Evolutionary conservation across 2,797 vertebrate species (phyloP).

Genomic region (Dendrocincla fuliginosa): DNA sequence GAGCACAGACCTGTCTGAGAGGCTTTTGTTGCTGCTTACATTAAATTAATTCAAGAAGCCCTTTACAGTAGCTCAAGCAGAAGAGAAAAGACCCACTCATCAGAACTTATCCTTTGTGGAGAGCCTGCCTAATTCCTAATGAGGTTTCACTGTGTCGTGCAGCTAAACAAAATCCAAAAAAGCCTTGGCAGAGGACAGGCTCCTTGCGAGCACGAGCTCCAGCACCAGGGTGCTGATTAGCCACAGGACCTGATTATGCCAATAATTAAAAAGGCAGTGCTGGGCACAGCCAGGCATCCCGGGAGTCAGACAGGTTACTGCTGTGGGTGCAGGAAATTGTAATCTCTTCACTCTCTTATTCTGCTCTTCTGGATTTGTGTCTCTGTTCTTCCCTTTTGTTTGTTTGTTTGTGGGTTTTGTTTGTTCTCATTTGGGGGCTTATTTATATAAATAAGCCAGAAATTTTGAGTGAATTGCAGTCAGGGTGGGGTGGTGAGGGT

Average conservation of each 20-base stretch:
- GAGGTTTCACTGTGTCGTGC: neutral
- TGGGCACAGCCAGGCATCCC: neutral
- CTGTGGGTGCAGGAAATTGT: neutral
- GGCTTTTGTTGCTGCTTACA: constrained; percentile 9
- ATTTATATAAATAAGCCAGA: neutral
- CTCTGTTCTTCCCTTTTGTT: neutral
- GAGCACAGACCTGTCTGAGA: neutral
- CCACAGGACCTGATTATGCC: neutral
- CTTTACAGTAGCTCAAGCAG: neutral
- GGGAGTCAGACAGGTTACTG: neutral
- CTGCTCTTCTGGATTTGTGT: neutral
- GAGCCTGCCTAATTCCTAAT: neutral
- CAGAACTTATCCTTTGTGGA: constrained; percentile 44
- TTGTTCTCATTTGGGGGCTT: neutral
- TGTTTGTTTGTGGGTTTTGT: neutral
- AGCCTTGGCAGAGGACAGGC: neutral
- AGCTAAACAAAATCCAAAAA: constrained; percentile 1
- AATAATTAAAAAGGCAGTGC: neutral
- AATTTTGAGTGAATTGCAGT: neutral
- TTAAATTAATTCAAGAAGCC: constrained; percentile 31
- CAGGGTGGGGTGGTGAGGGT: neutral
- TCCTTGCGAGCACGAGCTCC: neutral
- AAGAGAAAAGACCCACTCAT: constrained; percentile 31
- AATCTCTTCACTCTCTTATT: neutral
- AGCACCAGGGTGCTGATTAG: neutral